A percentile compares a stretch with the other conserved stretches of the same genome.
Conservation (phyloP, 2,113 vertebrate species). For the Ivindomyrus marchei region DNA sequence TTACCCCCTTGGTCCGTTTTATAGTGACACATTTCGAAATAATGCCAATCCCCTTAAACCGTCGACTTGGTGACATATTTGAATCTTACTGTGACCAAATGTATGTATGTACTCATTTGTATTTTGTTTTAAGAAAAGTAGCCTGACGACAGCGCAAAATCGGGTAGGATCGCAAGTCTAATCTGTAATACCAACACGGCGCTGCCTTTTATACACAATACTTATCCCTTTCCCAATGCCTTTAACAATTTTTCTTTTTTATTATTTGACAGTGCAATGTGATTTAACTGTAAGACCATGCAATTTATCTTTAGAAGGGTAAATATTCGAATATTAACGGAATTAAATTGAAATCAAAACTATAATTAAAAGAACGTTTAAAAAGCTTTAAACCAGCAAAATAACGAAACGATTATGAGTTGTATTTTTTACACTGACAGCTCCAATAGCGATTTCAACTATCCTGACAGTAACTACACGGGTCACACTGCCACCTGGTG, state of each 20-base stretch:
- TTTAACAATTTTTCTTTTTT: background rate
- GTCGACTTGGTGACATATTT: background rate
- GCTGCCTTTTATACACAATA: background rate
- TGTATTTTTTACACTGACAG: background rate
- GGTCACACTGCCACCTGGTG: background rate
- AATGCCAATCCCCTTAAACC: background rate
- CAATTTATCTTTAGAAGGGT: background rate
- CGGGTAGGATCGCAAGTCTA: background rate
- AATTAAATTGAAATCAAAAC: background rate
- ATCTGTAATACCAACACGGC: background rate
- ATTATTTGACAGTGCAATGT: background rate
- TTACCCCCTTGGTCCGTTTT: background rate
- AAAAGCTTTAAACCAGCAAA: background rate
- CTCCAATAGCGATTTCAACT: background rate
- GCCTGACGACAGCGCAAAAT: background rate
- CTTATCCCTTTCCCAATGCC: background rate
- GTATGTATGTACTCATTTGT: background rate
- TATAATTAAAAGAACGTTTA: background rate
- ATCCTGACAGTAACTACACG: background rate
- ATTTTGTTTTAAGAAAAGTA: background rate
- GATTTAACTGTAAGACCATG: background rate
- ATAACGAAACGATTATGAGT: background rate
- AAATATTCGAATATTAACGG: background rate
- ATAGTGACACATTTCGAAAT: background rate
- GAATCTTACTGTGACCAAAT: background rate